Evolutionary conservation across 2,113 vertebrate species (phyloP), one percentile per base, ranked within the genome.

Genomic region (Gasterosteus nipponicus): DNA sequence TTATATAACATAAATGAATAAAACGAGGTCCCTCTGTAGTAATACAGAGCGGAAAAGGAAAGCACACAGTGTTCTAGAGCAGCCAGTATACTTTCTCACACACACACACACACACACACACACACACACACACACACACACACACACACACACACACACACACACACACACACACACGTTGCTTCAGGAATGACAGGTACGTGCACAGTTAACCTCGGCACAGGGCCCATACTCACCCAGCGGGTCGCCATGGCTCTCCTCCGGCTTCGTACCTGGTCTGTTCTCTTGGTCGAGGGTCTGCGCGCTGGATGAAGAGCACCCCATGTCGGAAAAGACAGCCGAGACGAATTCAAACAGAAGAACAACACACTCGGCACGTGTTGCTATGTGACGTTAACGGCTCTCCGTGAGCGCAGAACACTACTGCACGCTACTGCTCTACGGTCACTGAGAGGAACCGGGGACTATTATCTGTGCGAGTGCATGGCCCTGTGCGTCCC

Each of bases 241-340:
- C 44, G 85, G 73, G 3, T 89, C 90, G 85, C 92, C 92, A 66
- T 89, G 92, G 85, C 73, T 84, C 73, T 93, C 93, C 64, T 92
- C 94, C 47, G 92, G 91, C 84, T 94, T 94, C 18, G 89, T 91
- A 6, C 91, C 91, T 16, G 94, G 94, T 87, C 85, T 92, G 68
- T 94, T 92, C 79, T 94, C 94, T 64, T 93, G 92, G 18, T 93
- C 89, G 4, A 93, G 80, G 46, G 86, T 91, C 89, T 94, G 93
- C 6, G 93, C 84, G 75, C 92, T 94, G 82, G 92, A 94, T 29
- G 94, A 94, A 11, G 94, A 95, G 83, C 94, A 95, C 16, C 94
- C 94, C 94, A 95, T 94, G 59, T 80, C 89, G 82, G 47, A 8
- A 4, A 44, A 19, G 53, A 74, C 5, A 22, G 39, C 15, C 18